Conservation (phyloP, 2,797 vertebrate genomes). For the Enoplosus armatus region DNA sequence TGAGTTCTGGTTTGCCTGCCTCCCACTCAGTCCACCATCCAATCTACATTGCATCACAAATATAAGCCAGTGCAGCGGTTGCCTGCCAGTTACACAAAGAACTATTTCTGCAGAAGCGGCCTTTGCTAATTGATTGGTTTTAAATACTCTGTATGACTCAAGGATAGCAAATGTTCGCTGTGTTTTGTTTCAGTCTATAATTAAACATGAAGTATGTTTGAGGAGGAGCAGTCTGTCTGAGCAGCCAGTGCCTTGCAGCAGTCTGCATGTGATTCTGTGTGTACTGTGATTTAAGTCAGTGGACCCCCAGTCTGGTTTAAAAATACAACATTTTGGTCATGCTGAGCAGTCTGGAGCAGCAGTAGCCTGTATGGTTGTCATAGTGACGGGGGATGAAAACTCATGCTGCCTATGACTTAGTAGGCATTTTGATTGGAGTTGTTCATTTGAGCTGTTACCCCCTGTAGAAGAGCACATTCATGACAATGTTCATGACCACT, state of each 20-base stretch:
- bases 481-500: neutral
- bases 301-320: slow-evolving; percentile 40
- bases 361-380: slow-evolving; percentile 65
- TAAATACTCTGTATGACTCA: slow-evolving; percentile 49
- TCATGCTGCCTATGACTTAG: slow-evolving; percentile 36
- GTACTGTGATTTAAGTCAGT: slow-evolving; percentile 29
- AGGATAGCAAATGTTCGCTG: slow-evolving; percentile 29
- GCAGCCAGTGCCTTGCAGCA: slow-evolving; percentile 34
- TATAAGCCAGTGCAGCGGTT: slow-evolving; percentile 33
- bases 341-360: slow-evolving; percentile 41
- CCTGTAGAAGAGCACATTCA: neutral
- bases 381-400: slow-evolving; percentile 56
- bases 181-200: slow-evolving; percentile 44
- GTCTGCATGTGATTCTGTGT: slow-evolving; percentile 30
- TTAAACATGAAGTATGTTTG: slow-evolving; percentile 57
- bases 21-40: slow-evolving; percentile 67
- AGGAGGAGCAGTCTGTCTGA: slow-evolving; percentile 40
- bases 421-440: slow-evolving; percentile 22
- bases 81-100: slow-evolving; percentile 34
- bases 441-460: slow-evolving; percentile 20
- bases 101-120: slow-evolving; percentile 43
- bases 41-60: slow-evolving; percentile 53
- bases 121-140: slow-evolving; percentile 58
- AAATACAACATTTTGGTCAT: slow-evolving; percentile 48
- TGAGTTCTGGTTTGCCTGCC: slow-evolving; percentile 61